Evolutionary conservation across 30 jellyfish, hydroid and myxozoan genomes (phyloP), one percentile per base, ranked within the genome.

Genomic region (Aurelia coerulea): DNA sequence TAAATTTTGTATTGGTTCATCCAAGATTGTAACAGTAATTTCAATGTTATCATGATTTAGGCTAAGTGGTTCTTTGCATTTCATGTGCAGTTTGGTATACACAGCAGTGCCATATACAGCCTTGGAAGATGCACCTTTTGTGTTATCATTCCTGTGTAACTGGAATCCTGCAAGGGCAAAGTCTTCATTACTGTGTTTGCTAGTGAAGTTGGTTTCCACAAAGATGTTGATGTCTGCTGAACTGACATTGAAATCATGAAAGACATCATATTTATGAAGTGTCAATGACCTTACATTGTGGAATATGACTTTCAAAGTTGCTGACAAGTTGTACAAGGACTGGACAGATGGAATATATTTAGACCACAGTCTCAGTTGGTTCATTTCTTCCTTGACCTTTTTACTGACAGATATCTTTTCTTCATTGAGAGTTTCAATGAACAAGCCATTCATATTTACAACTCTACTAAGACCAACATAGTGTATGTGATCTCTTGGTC

Each of bases 391-490:
- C 10, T 3, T 33, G 58, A 53, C 87, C 76, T 76, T 53, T 59
- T 76, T 12, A 33, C 77, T 51, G 14, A 76, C 87, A 76, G 76
- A 2, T 3, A 76, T 51, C n/a, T 53, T 51, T 51, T 34, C 9
- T 73, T 73, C 83, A 16, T 73, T 42, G 1, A 42, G 53, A 42
- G 53, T 42, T 42, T 42, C 53, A 2, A 42, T 42, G 10, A 2
- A 42, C 10, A 42, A 42, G 0, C 53, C 10, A 42, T 42, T 42
- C 8, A 42, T 42, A 42, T 37, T 65, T 46, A 18, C 49, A 18
- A 79, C 89, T 79, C 89, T 65, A 29, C 89, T 62, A 6, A 79
- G 80, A 17, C 56, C 89, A 37, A 79, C 79, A n/a, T 60, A 79
- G 62, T 79, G 89, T 42, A 79, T 79, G 34, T 79, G 81, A 3